A percentile compares a stretch with the other conserved stretches of the same genome.
Evolutionary conservation across 2,113 vertebrate species (phyloP).

Genomic region (Grantiella picta): DNA sequence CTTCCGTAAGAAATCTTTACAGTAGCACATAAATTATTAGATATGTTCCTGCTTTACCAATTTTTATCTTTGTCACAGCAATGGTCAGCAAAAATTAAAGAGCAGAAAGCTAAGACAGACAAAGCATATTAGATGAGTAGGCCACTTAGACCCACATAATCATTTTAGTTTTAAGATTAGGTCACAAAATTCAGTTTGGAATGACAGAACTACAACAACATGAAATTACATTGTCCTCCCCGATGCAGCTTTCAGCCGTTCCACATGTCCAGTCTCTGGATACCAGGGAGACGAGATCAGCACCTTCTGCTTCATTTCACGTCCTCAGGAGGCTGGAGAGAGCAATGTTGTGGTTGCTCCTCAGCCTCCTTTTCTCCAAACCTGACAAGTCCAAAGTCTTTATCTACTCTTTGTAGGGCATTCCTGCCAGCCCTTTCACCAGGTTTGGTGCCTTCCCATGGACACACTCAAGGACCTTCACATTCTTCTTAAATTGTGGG

Average conservation of each 20-base stretch:
- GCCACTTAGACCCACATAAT: neutral
- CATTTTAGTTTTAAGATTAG: neutral
- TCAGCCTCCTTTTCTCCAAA: neutral
- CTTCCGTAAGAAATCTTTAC: neutral
- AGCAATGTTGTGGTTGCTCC: rapidly evolving
- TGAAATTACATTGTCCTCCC: neutral
- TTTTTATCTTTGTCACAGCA: neutral
- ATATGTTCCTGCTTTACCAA: neutral
- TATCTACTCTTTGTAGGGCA: neutral
- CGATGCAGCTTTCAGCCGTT: neutral
- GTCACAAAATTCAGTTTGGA: neutral
- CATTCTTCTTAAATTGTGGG: neutral
- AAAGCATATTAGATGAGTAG: neutral
- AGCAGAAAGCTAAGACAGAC: neutral
- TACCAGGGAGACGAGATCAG: neutral
- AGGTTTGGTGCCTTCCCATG: neutral
- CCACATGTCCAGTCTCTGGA: neutral
- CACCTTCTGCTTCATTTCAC: neutral
- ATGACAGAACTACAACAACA: neutral
- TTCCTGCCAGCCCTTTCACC: neutral
- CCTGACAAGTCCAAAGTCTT: neutral
- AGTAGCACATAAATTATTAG: neutral
- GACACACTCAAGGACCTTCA: neutral
- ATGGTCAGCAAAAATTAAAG: neutral
- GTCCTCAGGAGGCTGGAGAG: neutral